Base-by-base conservation (phyloP, 2,888 invertebrate genomes). In the Mamestra brassicae region DNA sequence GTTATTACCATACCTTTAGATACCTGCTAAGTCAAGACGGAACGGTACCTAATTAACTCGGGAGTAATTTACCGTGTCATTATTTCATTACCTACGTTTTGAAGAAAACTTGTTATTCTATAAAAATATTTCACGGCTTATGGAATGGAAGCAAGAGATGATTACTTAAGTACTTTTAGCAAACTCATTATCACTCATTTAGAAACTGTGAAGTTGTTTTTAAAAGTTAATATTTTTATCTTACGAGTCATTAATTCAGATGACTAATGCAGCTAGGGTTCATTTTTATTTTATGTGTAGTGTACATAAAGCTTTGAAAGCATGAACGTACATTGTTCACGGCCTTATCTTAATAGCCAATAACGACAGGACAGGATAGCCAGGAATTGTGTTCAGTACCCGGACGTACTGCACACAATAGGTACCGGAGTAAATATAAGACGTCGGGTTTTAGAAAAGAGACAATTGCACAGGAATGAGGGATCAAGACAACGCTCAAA, bases 51-150 rank as follows among this genome's bases (percentile, higher is more conserved):
- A 45, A 38, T 38, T 47, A 47, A 26, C 36, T 38, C 38, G 13
- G 71, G 52, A 74, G 7, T 38, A 61, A 54, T 74, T 54, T 52
- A 64, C 26, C 11, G 7, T 38, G 50, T 26, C 42, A 15, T 62
- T 38, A 17, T 42, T 5, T 47, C 47, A 47, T 1, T 47, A 4
- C 13, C 4, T 38, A 11, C 1, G 47, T 4, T 13, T 47, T 47
- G 4, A 17, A n/a, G 11, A 47, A 64, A 78, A 78, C 78, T 67
- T 67, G 26, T 55, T 74, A 15, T 63, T 63, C n/a, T n/a, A 8
- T 11, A 6, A 13, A n/a, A 34, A 52, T 26, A 34, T 70, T 61
- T 26, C 5, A 50, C 13, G 13, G 4, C 15, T 45, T 13, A 45
- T n/a, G n/a, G 38, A 38, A 34, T 11, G 10, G n/a, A 61, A 11